Conservation (phyloP, 2,797 vertebrate genomes). For the Dallia pectoralis region DNA sequence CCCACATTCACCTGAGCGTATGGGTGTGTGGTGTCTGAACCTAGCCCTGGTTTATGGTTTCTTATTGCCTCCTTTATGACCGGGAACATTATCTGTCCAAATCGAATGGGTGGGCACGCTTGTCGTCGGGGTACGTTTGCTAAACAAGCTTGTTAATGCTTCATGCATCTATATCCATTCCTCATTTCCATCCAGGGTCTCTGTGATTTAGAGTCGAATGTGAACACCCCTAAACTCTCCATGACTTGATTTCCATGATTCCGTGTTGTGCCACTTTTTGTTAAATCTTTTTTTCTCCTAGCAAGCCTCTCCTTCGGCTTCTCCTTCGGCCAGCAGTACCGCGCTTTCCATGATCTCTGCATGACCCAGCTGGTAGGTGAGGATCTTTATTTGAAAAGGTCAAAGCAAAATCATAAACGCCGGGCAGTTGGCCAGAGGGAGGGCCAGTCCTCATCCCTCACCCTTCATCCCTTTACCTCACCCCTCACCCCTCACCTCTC, state of each 20-base stretch:
- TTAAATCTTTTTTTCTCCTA: constrained; percentile 11
- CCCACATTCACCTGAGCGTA: constrained; percentile 24
- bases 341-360: constrained; percentile 60
- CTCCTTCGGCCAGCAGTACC: constrained; percentile 53
- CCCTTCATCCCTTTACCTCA: background rate
- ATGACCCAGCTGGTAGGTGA: constrained; percentile 54
- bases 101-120: constrained; percentile 4
- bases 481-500: no score
- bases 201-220: constrained; percentile 23
- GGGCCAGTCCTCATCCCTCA: constrained; percentile 38
- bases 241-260: constrained; percentile 45
- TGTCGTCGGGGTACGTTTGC: constrained; percentile 50
- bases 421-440: constrained; percentile 49
- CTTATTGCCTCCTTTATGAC: constrained; percentile 56
- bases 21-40: background rate
- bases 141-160: constrained; percentile 32
- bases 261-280: constrained; percentile 45
- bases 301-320: constrained; percentile 57
- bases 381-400: constrained; percentile 58
- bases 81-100: constrained; percentile 37
- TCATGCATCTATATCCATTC: background rate
- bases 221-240: constrained; percentile 37
- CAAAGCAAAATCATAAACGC: constrained; percentile 62
- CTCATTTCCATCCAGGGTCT: background rate
- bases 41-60: constrained; percentile 31